Percentiles rank a stretch among this genome's conserved stretches.
Evolutionary conservation across 1,140 invertebrate species (phyloP).

Genomic region (Danaus plexippus): DNA sequence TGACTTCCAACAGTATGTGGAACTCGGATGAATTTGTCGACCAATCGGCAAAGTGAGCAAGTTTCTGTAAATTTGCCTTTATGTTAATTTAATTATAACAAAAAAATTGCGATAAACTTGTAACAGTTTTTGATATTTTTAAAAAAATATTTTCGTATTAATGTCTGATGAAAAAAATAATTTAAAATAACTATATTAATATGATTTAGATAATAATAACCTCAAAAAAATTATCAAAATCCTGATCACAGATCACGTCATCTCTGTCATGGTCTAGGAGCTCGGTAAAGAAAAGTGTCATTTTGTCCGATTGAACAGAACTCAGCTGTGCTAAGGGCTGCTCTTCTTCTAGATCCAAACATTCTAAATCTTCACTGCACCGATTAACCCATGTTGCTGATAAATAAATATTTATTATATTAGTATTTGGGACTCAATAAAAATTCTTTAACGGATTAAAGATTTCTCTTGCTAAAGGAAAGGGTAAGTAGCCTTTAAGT

Average conservation of each 20-base stretch:
- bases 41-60: conserved; percentile 82
- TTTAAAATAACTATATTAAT: background rate
- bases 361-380: conserved; percentile 75
- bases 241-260: conserved; percentile 78
- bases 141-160: too few species aligned
- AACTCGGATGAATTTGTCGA: conserved; percentile 79
- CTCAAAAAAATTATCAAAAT: conserved; percentile 80
- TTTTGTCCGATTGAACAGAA: conserved; percentile 76
- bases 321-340: conserved; percentile 70
- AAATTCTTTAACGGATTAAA: too few species aligned
- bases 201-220: conserved; percentile 40
- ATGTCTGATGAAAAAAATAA: background rate
- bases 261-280: conserved; percentile 80
- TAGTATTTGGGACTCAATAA: too few species aligned
- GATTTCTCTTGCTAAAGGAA: too few species aligned
- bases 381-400: conserved; percentile 39
- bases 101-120: too few species aligned
- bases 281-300: conserved; percentile 78
- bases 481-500: too few species aligned
- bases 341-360: conserved; percentile 66
- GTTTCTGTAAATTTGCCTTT: conserved; percentile 70
- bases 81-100: conserved; percentile 37
- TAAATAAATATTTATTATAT: conserved; percentile 2
- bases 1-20: conserved; percentile 77
- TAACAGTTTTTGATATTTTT: too few species aligned